Conservation (phyloP, 2,797 vertebrate genomes). For the Gambusia yucatana region DNA sequence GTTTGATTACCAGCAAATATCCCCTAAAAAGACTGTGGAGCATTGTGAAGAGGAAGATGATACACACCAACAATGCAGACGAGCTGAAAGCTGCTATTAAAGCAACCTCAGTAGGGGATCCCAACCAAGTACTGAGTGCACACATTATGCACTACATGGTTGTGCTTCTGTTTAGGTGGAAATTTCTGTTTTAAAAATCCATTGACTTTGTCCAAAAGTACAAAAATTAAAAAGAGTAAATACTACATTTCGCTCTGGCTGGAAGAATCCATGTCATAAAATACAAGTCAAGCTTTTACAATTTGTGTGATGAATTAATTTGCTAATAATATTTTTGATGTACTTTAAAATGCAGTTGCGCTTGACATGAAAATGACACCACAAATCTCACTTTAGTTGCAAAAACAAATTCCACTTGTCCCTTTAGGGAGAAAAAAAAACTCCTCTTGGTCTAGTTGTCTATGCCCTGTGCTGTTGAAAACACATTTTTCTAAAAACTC, state of each 20-base stretch:
- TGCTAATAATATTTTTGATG: too few relatives aligned
- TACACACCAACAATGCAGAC: background rate
- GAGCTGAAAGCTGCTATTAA: background rate
- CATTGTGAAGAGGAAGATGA: background rate
- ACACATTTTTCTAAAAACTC: slow-evolving; percentile 59
- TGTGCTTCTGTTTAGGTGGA: background rate
- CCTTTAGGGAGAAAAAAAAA: background rate
- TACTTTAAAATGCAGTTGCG: background rate
- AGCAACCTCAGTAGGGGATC: background rate
- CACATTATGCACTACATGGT: background rate
- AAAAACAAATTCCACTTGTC: slow-evolving; percentile 14
- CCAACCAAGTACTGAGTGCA: background rate
- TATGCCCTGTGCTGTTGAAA: slow-evolving; percentile 33
- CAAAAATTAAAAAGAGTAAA: background rate
- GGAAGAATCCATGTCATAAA: background rate
- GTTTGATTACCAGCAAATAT: background rate
- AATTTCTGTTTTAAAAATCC: background rate
- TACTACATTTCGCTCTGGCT: background rate
- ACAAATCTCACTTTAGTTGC: slow-evolving; percentile 8
- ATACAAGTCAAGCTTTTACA: background rate
- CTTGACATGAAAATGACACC: slow-evolving; percentile 2
- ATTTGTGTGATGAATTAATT: background rate
- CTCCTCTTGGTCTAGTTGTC: slow-evolving; percentile 25
- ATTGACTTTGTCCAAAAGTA: background rate
- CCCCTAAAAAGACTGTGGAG: background rate